phyloP scores from a whole-genome alignment of 1,140 invertebrate species.

The Drosophila seguyi region DNA sequence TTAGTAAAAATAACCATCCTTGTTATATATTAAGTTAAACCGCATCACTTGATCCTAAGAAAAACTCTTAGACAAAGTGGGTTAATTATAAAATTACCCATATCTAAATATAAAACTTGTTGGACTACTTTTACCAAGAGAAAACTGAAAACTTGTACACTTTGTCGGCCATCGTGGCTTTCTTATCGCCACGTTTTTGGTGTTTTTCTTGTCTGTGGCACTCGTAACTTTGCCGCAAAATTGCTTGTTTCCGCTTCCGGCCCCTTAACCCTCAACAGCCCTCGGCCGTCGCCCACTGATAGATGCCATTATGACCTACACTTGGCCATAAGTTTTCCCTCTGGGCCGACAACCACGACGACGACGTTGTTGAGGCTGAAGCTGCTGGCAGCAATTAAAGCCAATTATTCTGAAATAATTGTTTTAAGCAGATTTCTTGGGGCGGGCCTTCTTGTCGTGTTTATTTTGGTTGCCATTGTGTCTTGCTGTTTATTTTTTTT shows the following conservation, averaged over 20 bases:
- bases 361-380: slow-evolving; percentile 41
- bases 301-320: slow-evolving; percentile 83
- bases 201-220: slow-evolving; percentile 61
- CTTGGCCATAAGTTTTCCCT: slow-evolving; percentile 70
- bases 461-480: slow-evolving; percentile 28
- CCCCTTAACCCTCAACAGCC: slow-evolving; percentile 46
- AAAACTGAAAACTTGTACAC: slow-evolving; percentile 31
- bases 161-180: slow-evolving; percentile 31
- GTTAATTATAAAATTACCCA: slow-evolving; percentile 36
- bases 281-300: slow-evolving; percentile 65
- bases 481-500: slow-evolving; percentile 4
- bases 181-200: slow-evolving; percentile 41
- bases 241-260: slow-evolving; percentile 84
- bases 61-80: slow-evolving; percentile 2
- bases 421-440: slow-evolving; percentile 82
- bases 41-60: not conserved
- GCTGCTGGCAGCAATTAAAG: slow-evolving; percentile 78
- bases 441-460: slow-evolving; percentile 18
- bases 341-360: slow-evolving; percentile 19
- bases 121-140: slow-evolving; percentile 34
- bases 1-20: not conserved
- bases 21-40: not conserved
- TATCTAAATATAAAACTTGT: slow-evolving; percentile 39
- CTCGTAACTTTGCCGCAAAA: slow-evolving; percentile 84
- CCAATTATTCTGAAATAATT: slow-evolving; percentile 85